These are phyloP conservation scores for Xenopus borealis DNA, from an alignment of 2,113 vertebrate species.

Conservation along the genomic window DNA sequence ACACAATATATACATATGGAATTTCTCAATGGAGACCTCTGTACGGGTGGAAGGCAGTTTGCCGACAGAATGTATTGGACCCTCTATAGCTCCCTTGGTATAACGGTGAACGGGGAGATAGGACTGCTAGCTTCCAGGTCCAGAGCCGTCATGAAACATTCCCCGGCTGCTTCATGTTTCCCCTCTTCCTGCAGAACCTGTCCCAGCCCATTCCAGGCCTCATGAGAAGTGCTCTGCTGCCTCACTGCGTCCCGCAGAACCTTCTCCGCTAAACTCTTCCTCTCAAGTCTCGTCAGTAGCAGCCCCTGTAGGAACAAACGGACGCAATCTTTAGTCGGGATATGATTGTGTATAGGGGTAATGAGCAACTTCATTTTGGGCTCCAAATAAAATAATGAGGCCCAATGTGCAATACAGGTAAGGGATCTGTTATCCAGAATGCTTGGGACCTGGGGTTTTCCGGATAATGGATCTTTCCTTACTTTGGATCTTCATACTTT, in stretches of 20 bases:
- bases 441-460: no score
- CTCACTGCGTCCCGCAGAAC: conserved; percentile 85
- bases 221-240: conserved; percentile 82
- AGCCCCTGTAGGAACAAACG: conserved; percentile 72
- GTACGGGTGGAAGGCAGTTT: not conserved
- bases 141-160: conserved; percentile 91
- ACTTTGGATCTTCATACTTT: no score
- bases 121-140: conserved; percentile 94
- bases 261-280: conserved; percentile 84
- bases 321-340: no score
- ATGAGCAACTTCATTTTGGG: no score
- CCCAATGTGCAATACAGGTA: no score
- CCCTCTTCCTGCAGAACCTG: conserved; percentile 84
- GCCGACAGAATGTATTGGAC: not conserved
- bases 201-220: conserved; percentile 88
- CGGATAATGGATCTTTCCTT: no score
- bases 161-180: conserved; percentile 76
- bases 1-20: not conserved
- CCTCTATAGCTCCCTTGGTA: conserved; percentile 85
- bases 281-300: conserved; percentile 78
- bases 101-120: conserved; percentile 85
- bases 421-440: no score
- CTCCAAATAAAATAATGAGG: no score
- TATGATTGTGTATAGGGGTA: no score
- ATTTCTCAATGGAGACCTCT: not conserved